Evolutionary conservation across 2,888 invertebrate species (phyloP).

Genomic region (Cacoxenus indagator): DNA sequence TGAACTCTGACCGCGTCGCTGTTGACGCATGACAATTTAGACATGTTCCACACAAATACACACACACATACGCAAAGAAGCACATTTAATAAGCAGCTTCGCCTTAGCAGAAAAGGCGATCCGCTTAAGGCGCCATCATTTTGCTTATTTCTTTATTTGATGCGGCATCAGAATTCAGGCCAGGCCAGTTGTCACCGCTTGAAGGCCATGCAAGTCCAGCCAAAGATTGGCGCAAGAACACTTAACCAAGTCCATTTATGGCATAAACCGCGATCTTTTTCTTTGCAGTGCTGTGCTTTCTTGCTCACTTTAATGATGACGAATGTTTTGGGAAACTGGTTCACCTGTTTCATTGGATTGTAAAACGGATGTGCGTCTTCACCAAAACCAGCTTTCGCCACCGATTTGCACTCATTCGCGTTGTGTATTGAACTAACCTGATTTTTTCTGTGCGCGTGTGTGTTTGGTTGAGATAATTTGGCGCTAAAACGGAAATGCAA

Average conservation of each 20-base stretch:
- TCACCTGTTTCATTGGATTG: constrained; percentile 35
- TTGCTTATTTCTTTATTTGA: not conserved
- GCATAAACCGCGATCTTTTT: constrained; percentile 24
- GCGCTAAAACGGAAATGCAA: constrained; percentile 7
- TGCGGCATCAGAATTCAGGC: not conserved
- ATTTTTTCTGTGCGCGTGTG: not conserved
- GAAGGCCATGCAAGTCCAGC: not conserved
- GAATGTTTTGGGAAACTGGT: constrained; percentile 54
- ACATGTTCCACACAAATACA: not conserved
- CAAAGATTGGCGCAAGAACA: not conserved
- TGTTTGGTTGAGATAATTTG: not conserved
- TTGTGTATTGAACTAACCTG: not conserved
- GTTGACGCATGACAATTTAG: not conserved
- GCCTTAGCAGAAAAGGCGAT: not conserved
- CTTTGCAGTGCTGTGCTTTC: no score
- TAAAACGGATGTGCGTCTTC: not conserved
- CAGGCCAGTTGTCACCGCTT: constrained; percentile 3
- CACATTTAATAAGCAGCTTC: not conserved
- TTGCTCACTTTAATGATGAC: constrained; percentile 61
- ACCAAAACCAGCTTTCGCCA: not conserved
- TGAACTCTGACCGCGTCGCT: constrained; percentile 67
- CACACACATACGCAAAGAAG: not conserved
- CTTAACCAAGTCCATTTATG: constrained; percentile 46
- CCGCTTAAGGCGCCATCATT: not conserved
- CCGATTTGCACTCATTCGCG: not conserved